Evolutionary conservation across 2,113 vertebrate genomes (phyloP).

Genomic region (Pelodiscus sinensis): DNA sequence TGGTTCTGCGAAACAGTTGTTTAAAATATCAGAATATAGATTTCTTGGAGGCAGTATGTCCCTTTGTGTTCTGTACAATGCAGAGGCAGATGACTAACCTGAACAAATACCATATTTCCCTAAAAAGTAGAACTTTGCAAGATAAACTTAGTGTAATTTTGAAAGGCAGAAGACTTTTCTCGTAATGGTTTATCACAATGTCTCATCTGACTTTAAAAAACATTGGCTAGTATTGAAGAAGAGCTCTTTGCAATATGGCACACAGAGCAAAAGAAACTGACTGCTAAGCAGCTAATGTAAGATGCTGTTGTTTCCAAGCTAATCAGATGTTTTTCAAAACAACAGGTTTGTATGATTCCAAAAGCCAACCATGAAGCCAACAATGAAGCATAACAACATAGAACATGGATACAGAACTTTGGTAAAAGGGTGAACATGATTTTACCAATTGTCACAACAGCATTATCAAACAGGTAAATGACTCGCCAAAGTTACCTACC

Average conservation of each 20-base stretch:
- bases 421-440: neutral
- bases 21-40: neutral
- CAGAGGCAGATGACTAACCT: neutral
- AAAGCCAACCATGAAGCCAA: neutral
- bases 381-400: no score
- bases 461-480: neutral
- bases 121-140: neutral
- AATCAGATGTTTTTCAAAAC: neutral
- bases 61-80: neutral
- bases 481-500: neutral
- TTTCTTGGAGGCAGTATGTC: neutral
- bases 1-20: neutral
- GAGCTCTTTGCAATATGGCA: neutral
- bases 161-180: no score
- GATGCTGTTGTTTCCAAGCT: neutral
- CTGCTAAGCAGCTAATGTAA: neutral
- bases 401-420: neutral
- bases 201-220: neutral
- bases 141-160: no score
- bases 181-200: neutral
- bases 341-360: neutral
- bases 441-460: neutral
- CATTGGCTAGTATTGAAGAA: neutral
- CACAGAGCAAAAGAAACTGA: neutral
- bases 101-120: neutral